These are phyloP conservation scores for Cydia fagiglandana DNA, from an alignment of 1,140 invertebrate genomes.

Conservation along the genomic window DNA sequence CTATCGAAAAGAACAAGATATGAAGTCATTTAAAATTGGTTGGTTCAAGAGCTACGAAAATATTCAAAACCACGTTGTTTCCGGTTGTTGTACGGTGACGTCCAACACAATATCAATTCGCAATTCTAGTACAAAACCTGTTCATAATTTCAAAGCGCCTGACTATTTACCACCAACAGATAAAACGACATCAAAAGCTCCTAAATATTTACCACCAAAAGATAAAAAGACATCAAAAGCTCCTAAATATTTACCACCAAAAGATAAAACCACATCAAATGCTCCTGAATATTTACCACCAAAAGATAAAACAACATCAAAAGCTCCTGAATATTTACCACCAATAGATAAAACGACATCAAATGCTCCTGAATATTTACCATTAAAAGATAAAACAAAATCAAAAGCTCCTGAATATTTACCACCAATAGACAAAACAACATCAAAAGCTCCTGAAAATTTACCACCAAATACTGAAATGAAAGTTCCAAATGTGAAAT, in stretches of 20 bases:
- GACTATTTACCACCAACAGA: background rate
- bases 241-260: no score
- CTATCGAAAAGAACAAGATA: background rate
- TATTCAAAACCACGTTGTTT: background rate
- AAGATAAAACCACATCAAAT: no score
- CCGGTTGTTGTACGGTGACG: background rate
- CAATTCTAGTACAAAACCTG: background rate
- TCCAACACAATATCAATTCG: background rate
- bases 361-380: no score
- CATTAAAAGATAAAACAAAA: no score
- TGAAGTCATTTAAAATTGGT: no score
- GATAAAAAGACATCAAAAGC: no score
- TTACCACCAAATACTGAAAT: background rate
- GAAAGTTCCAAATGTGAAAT: background rate
- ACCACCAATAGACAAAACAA: background rate
- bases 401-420: background rate
- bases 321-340: no score
- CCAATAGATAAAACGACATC: no score
- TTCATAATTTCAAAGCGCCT: background rate
- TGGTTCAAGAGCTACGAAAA: no score
- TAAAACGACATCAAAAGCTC: background rate
- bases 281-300: no score
- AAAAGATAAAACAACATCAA: no score
- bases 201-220: no score
- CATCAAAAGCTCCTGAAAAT: background rate